Conservation (phyloP, 2,113 vertebrate species). For the Helogale parvula region DNA sequence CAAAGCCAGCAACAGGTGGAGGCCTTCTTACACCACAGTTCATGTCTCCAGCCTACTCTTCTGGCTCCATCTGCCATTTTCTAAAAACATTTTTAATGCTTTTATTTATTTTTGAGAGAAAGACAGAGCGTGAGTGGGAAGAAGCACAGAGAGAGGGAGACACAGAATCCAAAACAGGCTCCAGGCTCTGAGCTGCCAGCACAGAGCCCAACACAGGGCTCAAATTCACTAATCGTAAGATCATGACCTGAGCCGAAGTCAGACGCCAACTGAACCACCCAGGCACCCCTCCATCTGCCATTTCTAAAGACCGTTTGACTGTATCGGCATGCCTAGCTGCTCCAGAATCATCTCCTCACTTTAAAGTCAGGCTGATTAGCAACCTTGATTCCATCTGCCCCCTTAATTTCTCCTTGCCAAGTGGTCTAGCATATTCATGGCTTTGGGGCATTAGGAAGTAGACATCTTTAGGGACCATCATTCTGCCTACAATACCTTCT, state of each 20-base stretch:
- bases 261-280: too few species aligned
- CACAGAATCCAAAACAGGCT: too few species aligned
- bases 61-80: rapidly evolving
- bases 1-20: background rate
- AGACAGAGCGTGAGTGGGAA: too few species aligned
- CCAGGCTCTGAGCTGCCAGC: too few species aligned
- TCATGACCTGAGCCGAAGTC: too few species aligned
- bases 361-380: background rate
- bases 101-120: too few species aligned
- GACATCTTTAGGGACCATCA: too few species aligned
- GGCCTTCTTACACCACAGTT: rapidly evolving
- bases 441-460: background rate
- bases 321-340: rapidly evolving
- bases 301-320: rapidly evolving
- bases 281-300: too few species aligned
- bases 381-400: rapidly evolving
- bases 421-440: rapidly evolving
- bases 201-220: too few species aligned
- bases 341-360: background rate
- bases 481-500: background rate
- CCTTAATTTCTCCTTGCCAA: rapidly evolving
- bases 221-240: too few species aligned
- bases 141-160: too few species aligned
- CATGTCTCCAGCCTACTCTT: rapidly evolving
- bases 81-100: too few species aligned